Evolutionary conservation across 2,113 vertebrate species (phyloP).

Genomic region (Proteles cristata): DNA sequence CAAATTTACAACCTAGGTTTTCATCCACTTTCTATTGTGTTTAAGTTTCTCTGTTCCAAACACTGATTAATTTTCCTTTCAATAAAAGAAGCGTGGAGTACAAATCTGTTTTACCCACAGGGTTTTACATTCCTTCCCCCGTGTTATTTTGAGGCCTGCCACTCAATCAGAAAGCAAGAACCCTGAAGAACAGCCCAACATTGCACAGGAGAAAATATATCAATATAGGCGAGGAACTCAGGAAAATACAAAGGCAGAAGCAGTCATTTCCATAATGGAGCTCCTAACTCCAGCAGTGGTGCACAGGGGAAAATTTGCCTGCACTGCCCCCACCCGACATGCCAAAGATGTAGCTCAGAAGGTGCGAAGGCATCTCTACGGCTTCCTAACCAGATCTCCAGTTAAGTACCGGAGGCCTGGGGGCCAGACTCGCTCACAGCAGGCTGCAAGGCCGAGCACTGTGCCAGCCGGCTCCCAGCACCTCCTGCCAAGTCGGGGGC

Average conservation of each 20-base stretch:
- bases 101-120: conserved; percentile 3
- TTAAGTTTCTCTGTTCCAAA: conserved; percentile 62
- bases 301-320: background rate
- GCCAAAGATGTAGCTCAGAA: background rate
- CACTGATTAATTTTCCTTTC: conserved; percentile 69
- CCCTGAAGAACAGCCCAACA: background rate
- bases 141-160: conserved; percentile 7
- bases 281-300: background rate
- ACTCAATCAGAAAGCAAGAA: conserved; percentile 7
- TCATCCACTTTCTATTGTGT: conserved; percentile 34
- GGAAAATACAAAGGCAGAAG: background rate
- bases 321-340: background rate
- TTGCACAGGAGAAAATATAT: background rate
- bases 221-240: background rate
- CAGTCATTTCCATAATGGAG: background rate
- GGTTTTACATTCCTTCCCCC: background rate
- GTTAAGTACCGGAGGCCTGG: background rate
- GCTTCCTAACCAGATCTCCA: background rate
- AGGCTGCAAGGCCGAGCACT: background rate
- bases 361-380: fast-evolving
- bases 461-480: background rate
- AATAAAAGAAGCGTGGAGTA: background rate
- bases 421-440: background rate
- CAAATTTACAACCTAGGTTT: conserved; percentile 44
- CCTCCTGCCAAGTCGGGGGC: background rate